Conservation (phyloP, 2,113 vertebrate genomes). For the Tiliqua scincoides region DNA sequence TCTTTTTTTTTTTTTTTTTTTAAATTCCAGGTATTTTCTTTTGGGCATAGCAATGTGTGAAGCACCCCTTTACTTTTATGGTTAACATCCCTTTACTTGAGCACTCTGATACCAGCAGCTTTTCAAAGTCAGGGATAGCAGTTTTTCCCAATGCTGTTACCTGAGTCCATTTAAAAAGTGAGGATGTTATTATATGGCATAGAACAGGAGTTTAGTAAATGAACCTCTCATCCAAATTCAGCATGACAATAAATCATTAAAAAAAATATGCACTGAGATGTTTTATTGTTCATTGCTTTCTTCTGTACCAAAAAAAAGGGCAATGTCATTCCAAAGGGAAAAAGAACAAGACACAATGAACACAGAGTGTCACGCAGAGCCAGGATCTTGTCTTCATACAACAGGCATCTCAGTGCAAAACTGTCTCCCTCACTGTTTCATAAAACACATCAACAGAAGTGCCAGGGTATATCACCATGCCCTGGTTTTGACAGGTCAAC, state of each 20-base stretch:
- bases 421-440: background rate
- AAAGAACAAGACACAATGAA: background rate
- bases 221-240: background rate
- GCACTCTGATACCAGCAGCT: background rate
- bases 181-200: background rate
- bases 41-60: background rate
- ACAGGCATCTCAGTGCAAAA: background rate
- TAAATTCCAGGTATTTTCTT: background rate
- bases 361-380: background rate
- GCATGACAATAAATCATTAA: background rate
- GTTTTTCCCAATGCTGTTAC: background rate
- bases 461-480: background rate
- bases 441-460: background rate
- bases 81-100: no score
- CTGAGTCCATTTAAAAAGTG: background rate
- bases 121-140: background rate
- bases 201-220: background rate
- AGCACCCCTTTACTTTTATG: background rate
- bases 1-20: no score
- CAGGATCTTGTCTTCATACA: background rate
- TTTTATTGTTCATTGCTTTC: background rate
- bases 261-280: background rate
- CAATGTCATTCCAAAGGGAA: background rate
- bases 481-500: background rate
- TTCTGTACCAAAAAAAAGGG: background rate